phyloP scores from a whole-genome alignment of 1,140 invertebrate genomes.

The Scaptomyza graminum region DNA sequence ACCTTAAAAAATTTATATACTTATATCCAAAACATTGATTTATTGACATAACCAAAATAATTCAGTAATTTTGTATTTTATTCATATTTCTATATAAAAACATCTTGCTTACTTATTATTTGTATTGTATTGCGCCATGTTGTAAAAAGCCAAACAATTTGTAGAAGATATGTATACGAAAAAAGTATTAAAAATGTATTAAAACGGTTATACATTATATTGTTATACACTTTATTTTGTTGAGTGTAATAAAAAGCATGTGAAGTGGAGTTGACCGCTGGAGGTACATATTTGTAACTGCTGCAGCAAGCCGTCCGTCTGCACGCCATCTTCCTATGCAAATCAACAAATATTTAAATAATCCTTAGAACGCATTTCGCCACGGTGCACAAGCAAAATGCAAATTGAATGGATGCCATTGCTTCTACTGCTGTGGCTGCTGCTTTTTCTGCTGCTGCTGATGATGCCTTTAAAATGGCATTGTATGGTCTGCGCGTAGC shows the following conservation, averaged over 20 bases:
- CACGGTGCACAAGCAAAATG: slow-evolving; percentile 49
- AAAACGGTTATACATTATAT: no score
- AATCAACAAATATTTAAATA: slow-evolving; percentile 32
- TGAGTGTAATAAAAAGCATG: background rate
- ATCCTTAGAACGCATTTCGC: slow-evolving; percentile 38
- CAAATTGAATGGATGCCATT: slow-evolving; percentile 52
- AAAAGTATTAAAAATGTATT: no score
- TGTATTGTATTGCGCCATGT: no score
- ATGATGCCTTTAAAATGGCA: slow-evolving; percentile 9
- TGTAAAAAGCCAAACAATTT: no score
- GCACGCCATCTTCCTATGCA: slow-evolving; percentile 21
- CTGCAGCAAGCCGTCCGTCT: background rate
- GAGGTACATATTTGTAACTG: background rate
- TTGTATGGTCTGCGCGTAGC: background rate
- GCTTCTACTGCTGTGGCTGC: background rate
- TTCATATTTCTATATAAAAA: no score
- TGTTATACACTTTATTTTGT: background rate
- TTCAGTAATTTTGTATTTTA: no score
- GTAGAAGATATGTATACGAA: no score
- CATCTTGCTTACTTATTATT: no score
- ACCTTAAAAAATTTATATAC: no score
- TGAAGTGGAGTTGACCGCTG: background rate
- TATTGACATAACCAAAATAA: no score
- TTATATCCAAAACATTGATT: no score
- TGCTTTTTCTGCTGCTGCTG: no score